These are phyloP conservation scores for Pachypanchax playfairii DNA, from an alignment of 2,113 vertebrate species.

Conservation along the genomic window DNA sequence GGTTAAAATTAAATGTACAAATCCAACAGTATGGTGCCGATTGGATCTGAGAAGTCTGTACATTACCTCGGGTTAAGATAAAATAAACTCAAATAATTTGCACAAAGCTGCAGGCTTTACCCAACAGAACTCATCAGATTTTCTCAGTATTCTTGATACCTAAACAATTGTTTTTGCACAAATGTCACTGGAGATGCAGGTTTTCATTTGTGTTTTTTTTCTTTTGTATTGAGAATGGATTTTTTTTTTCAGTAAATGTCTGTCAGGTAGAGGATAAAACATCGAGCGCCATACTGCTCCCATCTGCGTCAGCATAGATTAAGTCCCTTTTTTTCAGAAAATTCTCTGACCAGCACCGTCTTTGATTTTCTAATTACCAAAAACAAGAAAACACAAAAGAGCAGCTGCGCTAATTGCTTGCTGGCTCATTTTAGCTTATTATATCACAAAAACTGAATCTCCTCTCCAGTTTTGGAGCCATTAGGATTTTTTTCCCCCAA, in stretches of 20 bases:
- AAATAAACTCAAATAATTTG: too few relatives aligned
- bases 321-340: constrained; percentile 11
- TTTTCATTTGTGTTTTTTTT: too few relatives aligned
- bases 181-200: too few relatives aligned
- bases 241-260: not conserved
- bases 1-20: not conserved
- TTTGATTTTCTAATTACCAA: constrained; percentile 43
- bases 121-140: too few relatives aligned
- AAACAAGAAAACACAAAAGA: constrained; percentile 26
- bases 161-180: too few relatives aligned
- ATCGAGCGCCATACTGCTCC: not conserved
- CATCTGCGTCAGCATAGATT: not conserved
- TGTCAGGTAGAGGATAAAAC: not conserved
- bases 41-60: too few relatives aligned
- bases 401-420: constrained; percentile 34
- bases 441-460: constrained; percentile 3
- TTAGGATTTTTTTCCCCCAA: not conserved
- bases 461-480: constrained; percentile 2
- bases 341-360: constrained; percentile 11
- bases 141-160: too few relatives aligned
- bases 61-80: too few relatives aligned
- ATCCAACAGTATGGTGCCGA: not conserved
- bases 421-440: constrained; percentile 1
- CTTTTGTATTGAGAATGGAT: too few relatives aligned
- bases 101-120: too few relatives aligned